Conservation (phyloP, 2,888 invertebrate species). For the Cactoblastis cactorum region DNA sequence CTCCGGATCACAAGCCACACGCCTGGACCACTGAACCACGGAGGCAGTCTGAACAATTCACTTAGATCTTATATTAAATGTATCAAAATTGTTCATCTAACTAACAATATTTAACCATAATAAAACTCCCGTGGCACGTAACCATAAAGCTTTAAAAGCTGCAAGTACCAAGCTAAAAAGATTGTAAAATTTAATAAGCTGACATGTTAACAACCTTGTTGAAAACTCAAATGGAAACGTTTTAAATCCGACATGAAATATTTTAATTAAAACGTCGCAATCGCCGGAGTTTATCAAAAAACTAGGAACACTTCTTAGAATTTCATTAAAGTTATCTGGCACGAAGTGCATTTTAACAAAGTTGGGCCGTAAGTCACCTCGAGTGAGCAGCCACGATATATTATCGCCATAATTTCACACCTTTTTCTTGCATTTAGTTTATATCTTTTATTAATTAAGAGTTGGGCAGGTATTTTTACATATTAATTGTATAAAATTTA, state of each 20-base stretch:
- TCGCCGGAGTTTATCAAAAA: conserved; percentile 10
- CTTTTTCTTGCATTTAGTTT: background rate
- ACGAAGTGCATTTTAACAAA: conserved; percentile 30
- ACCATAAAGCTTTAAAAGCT: too few relatives aligned
- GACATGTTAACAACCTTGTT: conserved; percentile 5
- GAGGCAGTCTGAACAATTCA: too few relatives aligned
- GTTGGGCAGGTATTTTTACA: too few relatives aligned
- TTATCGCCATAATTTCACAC: background rate
- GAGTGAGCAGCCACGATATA: conserved; percentile 9
- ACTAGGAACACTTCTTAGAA: conserved; percentile 17
- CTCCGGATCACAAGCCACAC: too few relatives aligned
- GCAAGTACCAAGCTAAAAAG: too few relatives aligned
- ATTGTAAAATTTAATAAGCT: background rate
- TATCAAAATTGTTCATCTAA: too few relatives aligned
- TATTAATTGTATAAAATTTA: too few relatives aligned
- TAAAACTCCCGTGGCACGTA: too few relatives aligned
- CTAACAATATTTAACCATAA: too few relatives aligned
- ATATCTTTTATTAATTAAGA: background rate
- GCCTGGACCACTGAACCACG: too few relatives aligned
- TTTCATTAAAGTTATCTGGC: conserved; percentile 45
- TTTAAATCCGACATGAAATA: conserved; percentile 2
- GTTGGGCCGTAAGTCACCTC: conserved; percentile 30
- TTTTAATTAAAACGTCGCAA: conserved; percentile 11
- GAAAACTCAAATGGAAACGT: background rate
- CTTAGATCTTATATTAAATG: too few relatives aligned